Conservation (phyloP, 2,888 invertebrate genomes). For the Nineta flava region DNA sequence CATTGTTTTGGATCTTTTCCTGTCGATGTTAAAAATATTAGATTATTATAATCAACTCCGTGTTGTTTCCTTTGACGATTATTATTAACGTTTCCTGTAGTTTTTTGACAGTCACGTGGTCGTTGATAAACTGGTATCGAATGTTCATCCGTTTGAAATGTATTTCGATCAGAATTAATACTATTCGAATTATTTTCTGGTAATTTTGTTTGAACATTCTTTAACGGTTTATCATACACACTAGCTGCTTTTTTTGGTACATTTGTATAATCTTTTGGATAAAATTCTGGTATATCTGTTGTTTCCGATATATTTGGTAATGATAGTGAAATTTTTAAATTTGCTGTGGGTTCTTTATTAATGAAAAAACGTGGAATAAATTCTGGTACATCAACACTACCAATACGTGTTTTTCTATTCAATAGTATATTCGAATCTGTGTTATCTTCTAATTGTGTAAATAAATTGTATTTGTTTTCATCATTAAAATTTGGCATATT, state of each 20-base stretch:
- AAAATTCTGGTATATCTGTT: conserved; percentile 1
- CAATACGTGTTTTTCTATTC: background rate
- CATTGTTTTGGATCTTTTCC: background rate
- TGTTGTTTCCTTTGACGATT: background rate
- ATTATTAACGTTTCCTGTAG: background rate
- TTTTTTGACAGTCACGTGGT: background rate
- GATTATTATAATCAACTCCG: conserved; percentile 2
- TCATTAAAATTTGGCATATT: background rate
- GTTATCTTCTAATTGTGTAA: background rate
- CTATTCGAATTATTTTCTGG: background rate
- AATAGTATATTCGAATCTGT: background rate
- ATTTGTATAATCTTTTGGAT: background rate
- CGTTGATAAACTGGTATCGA: conserved; percentile 2
- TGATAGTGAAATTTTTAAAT: conserved; percentile 2
- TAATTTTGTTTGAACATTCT: background rate
- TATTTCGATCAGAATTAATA: background rate
- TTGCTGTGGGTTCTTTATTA: background rate
- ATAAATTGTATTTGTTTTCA: background rate
- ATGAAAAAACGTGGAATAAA: background rate
- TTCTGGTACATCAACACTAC: background rate
- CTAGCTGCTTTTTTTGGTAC: background rate
- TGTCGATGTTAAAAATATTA: background rate
- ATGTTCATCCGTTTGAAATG: background rate
- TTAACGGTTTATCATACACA: background rate
- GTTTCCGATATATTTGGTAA: conserved; percentile 4